Evolutionary conservation across 2,113 vertebrate species (phyloP).

Genomic region (zebrafish (Danio rerio)): GRCz12tu NC_133193.1:12206501-12207000

Average conservation of each 20-base stretch:
- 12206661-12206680: neutral
- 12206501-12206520: neutral
- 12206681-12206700: neutral
- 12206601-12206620: neutral
- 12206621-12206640: neutral
- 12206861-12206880: conserved; percentile 96
- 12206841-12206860: conserved; percentile 97
- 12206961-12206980: conserved; percentile 11
- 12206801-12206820: conserved; percentile 40
- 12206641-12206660: neutral
- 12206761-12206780: neutral
- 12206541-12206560: no score
- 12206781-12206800: neutral
- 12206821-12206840: conserved; percentile 90
- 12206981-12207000: neutral
- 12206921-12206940: conserved; percentile 97
- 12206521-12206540: neutral
- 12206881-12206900: conserved; percentile 93
- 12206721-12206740: neutral
- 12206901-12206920: conserved; percentile 85
- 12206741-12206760: neutral
- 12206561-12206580: neutral
- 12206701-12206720: neutral
- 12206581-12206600: neutral
- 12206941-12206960: conserved; percentile 58